Percentiles rank a stretch among this genome's conserved stretches.
phyloP scores from a whole-genome alignment of 2,113 vertebrate genomes.

The Todiramphus saurophagus region DNA sequence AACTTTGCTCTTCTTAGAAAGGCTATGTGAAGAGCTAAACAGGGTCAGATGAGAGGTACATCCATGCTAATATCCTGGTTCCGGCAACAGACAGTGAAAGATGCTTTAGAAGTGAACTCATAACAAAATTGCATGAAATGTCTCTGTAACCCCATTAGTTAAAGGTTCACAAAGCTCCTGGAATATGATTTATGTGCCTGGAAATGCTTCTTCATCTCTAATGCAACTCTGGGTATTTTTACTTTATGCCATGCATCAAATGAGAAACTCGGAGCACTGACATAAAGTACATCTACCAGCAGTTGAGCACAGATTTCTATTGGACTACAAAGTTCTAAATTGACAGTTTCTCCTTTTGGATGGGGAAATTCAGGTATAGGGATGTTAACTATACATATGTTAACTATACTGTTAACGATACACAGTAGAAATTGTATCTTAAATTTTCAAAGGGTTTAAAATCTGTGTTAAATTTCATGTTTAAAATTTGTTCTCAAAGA shows the following conservation, averaged over 20 bases:
- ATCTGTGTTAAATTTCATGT: neutral
- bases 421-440: neutral
- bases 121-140: neutral
- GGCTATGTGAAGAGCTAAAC: neutral
- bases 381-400: neutral
- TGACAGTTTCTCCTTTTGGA: neutral
- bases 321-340: neutral
- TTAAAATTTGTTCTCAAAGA: neutral
- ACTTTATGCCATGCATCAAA: neutral
- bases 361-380: neutral
- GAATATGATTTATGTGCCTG: neutral
- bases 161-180: neutral
- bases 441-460: neutral
- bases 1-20: constrained; percentile 32
- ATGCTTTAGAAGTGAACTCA: neutral
- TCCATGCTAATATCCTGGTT: neutral
- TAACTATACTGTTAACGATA: neutral
- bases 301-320: neutral
- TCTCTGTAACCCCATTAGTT: neutral
- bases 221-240: neutral
- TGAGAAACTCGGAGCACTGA: neutral
- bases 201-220: neutral
- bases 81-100: neutral
- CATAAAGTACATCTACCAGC: neutral
- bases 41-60: neutral